Evolutionary conservation across 2,888 invertebrate genomes (phyloP).

Genomic region (Linyphia triangularis): DNA sequence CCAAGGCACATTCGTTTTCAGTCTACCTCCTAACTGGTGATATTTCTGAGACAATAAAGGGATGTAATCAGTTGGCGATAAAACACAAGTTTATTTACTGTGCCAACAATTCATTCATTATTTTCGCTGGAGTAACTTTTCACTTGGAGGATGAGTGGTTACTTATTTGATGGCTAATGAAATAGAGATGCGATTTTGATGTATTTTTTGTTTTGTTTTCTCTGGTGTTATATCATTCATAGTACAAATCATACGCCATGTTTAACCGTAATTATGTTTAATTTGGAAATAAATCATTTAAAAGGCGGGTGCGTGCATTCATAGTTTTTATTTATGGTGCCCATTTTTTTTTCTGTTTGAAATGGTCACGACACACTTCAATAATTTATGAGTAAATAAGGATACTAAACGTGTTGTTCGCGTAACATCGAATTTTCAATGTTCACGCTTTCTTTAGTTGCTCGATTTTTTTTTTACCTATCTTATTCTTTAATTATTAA

Average conservation of each 20-base stretch:
- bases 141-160: constrained; percentile 25
- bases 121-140: constrained; percentile 30
- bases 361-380: too few relatives aligned
- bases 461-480: too few relatives aligned
- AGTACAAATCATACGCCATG: constrained; percentile 50
- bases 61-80: constrained; percentile 61
- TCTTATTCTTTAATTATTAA: too few relatives aligned
- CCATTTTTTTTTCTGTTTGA: too few relatives aligned
- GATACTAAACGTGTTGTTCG: too few relatives aligned
- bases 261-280: constrained; percentile 17
- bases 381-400: too few relatives aligned
- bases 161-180: constrained; percentile 68
- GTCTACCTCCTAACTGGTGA: constrained; percentile 29
- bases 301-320: too few relatives aligned
- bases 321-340: too few relatives aligned
- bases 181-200: constrained; percentile 42
- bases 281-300: too few relatives aligned
- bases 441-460: too few relatives aligned
- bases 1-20: constrained; percentile 53
- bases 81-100: constrained; percentile 69
- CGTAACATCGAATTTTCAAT: too few relatives aligned
- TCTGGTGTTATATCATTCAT: constrained; percentile 17
- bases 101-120: constrained; percentile 67
- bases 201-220: constrained; percentile 13
- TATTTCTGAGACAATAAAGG: constrained; percentile 28